Evolutionary conservation across 2,113 vertebrate genomes (phyloP), one percentile per base, ranked within the genome.

Genomic region (Pampusana beccarii): DNA sequence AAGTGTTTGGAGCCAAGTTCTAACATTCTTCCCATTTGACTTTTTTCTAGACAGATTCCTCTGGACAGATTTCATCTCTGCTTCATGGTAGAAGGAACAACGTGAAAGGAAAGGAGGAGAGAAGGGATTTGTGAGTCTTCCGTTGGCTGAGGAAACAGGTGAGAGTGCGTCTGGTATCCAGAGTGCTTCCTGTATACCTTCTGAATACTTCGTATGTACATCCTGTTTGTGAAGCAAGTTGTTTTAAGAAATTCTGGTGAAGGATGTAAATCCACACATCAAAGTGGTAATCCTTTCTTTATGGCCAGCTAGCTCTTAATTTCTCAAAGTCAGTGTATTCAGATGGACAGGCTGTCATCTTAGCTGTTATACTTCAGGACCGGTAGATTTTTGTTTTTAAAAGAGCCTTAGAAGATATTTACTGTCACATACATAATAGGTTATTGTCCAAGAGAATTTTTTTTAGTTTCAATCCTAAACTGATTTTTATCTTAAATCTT

Each of bases 331-430:
- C 53, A 50, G 50, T 29, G 8, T 34, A 38, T 53, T 40, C 8
- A 61, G 33, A 48, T 3, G 7, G 40, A 28, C 0, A 8, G 16
- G 7, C 11, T 70, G 4, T 29, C 58, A 28, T 4, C 17, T 87
- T 94, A 51, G 6, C 17, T 83, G 28, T 40, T 66, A 36, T 0
- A 38, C 15, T 29, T 62, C 17, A 36, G 19, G 16, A 80, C 23
- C 2, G 14, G 25, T 3, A 65, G 12, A n/a, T 7, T 26, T 78
- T 33, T 69, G 16, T 40, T 64, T 60, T 85, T 24, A 31, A n/a
- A 69, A 40, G 7, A 58, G 6, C 5, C 9, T 58, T 73, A 51
- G 11, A 81, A 78, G 18, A 4, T 42, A 36, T n/a, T 56, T 73
- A 18, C 13, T 73, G 13, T 65, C n/a, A 73, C 16, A 8, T 46